These are phyloP conservation scores for Tragelaphus strepsiceros DNA, from an alignment of 2,113 vertebrate genomes.

Conservation along the genomic window DNA sequence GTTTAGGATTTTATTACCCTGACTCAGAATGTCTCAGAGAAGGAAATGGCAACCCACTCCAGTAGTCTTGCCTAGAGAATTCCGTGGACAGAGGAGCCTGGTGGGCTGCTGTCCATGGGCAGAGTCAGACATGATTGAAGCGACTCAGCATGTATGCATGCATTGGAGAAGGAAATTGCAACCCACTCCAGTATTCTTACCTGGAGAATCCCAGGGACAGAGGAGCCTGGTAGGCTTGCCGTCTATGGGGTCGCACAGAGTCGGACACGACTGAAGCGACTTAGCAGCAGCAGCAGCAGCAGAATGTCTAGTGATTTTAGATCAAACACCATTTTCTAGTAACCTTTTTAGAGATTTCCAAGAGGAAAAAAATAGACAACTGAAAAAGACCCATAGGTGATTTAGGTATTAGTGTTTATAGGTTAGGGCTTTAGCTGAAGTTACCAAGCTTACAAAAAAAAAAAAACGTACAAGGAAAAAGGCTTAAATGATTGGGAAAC, in stretches of 20 bases:
- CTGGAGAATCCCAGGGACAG: too few species aligned
- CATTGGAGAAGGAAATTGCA: too few species aligned
- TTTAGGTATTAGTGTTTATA: background rate
- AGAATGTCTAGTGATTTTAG: background rate
- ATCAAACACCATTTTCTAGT: background rate
- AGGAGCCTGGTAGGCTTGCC: too few species aligned
- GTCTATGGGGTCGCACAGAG: too few species aligned
- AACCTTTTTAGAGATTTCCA: background rate
- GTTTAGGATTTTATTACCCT: background rate
- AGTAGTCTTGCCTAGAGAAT: too few species aligned
- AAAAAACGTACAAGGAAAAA: background rate
- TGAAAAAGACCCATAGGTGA: background rate
- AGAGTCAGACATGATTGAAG: too few species aligned
- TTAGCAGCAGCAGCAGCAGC: too few species aligned
- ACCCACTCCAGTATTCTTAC: too few species aligned
- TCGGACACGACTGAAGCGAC: too few species aligned
- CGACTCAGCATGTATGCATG: accelerated
- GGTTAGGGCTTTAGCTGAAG: background rate
- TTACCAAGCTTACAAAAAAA: background rate
- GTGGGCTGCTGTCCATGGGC: too few species aligned
- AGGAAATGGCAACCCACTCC: too few species aligned
- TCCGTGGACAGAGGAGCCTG: too few species aligned
- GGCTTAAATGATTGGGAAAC: background rate
- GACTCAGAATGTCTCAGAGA: background rate
- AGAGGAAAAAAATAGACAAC: background rate